A percentile compares a stretch with the other conserved stretches of the same genome.
These are phyloP conservation scores for Parauchenoglanis ngamensis DNA, from an alignment of 2,797 vertebrate species.

Conservation along the genomic window DNA sequence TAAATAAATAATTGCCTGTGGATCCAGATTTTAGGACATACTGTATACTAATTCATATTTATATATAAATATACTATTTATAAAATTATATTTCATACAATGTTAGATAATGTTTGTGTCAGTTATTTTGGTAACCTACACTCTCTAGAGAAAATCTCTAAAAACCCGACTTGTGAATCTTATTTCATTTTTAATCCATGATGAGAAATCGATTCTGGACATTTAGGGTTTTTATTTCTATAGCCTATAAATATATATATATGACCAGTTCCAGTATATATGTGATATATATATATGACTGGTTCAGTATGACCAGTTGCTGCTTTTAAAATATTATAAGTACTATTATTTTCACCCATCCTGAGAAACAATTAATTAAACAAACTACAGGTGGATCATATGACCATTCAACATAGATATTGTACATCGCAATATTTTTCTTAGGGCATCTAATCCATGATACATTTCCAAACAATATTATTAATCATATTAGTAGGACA, in stretches of 20 bases:
- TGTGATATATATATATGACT: no score
- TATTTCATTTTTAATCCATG: background rate
- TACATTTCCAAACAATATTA: background rate
- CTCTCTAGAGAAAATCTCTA: background rate
- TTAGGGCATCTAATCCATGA: background rate
- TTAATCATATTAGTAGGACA: background rate
- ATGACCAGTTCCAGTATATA: no score
- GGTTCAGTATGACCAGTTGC: background rate
- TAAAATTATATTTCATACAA: background rate
- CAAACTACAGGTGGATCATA: background rate
- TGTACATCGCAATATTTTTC: background rate
- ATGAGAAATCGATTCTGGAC: background rate
- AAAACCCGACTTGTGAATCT: background rate
- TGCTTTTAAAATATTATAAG: background rate
- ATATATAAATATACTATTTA: background rate
- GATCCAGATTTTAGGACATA: no score
- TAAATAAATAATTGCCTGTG: no score
- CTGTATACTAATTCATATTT: background rate
- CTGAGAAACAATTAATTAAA: background rate
- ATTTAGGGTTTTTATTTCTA: background rate
- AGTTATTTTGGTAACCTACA: background rate
- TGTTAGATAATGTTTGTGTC: no score
- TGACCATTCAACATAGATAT: background rate
- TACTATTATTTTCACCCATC: background rate
- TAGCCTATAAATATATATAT: background rate